Conservation (phyloP, 1,140 invertebrate genomes). For the Drosophila bipectinata region DNA sequence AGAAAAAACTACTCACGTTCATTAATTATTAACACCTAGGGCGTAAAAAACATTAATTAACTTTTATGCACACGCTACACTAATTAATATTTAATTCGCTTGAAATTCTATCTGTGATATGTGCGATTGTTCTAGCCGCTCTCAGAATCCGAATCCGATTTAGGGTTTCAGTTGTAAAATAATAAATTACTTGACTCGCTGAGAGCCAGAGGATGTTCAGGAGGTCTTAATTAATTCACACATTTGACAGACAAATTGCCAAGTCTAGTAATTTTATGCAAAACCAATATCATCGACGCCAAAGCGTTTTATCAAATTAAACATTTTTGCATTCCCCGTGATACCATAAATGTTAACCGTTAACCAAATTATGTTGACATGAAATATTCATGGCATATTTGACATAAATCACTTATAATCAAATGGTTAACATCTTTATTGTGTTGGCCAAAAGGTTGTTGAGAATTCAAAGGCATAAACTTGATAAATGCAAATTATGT, state of each 20-base stretch:
- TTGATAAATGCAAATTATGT: constrained; percentile 41
- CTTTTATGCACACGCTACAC: constrained; percentile 62
- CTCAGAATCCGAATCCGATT: constrained; percentile 12
- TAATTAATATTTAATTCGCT: constrained; percentile 75
- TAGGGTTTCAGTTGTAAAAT: constrained; percentile 28
- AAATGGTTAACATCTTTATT: constrained; percentile 50
- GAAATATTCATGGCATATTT: constrained; percentile 41
- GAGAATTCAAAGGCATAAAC: constrained; percentile 12
- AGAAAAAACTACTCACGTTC: constrained; percentile 31
- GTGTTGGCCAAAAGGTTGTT: constrained; percentile 14
- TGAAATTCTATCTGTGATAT: constrained; percentile 38
- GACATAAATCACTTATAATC: constrained; percentile 51
- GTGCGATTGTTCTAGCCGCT: constrained; percentile 24
- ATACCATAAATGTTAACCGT: constrained; percentile 43
- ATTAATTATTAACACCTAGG: constrained; percentile 72
- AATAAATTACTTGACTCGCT: constrained; percentile 16
- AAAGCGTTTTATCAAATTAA: constrained; percentile 34
- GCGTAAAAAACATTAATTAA: constrained; percentile 76
- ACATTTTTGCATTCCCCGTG: constrained; percentile 14
- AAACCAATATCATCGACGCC: constrained; percentile 16
- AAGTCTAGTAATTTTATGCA: constrained; percentile 49
- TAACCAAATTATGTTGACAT: constrained; percentile 50
- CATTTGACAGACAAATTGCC: constrained; percentile 44
- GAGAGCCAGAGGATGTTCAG: constrained; percentile 17
- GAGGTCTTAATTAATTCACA: constrained; percentile 36